These are phyloP conservation scores for Neodiprion virginianus DNA, from an alignment of 1,140 invertebrate genomes.

Conservation along the genomic window DNA sequence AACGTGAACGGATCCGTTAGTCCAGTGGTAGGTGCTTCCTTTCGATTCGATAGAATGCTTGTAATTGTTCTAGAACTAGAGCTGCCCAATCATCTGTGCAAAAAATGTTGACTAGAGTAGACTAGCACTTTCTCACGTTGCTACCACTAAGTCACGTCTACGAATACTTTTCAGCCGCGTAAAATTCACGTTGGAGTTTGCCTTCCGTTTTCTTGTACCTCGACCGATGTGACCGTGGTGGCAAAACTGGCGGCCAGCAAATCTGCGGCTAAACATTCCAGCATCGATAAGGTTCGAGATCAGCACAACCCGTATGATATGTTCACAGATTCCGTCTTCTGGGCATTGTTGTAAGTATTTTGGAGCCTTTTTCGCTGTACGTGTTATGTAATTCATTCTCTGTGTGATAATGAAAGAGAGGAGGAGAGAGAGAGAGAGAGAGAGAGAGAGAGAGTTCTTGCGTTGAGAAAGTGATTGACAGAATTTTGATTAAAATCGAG, in stretches of 20 bases:
- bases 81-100: conserved; percentile 31
- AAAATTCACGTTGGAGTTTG: conserved; percentile 76
- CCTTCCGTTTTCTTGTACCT: conserved; percentile 71
- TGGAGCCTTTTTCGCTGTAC: conserved; percentile 17
- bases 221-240: conserved; percentile 67
- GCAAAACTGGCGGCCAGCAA: conserved; percentile 61
- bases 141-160: conserved; percentile 2
- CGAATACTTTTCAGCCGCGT: conserved; percentile 56
- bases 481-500: too few species aligned
- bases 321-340: conserved; percentile 73
- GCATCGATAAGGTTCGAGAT: conserved; percentile 65
- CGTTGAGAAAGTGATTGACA: too few species aligned
- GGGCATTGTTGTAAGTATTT: conserved; percentile 71
- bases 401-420: neutral
- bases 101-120: conserved; percentile 17
- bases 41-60: neutral
- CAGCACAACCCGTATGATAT: conserved; percentile 72
- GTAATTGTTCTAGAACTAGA: neutral
- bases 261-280: conserved; percentile 39
- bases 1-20: conserved; percentile 59
- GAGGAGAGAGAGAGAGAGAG: conserved; percentile 26
- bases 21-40: conserved; percentile 55
- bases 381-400: neutral
- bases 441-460: conserved; percentile 16
- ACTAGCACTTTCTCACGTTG: conserved; percentile 14